A percentile compares a stretch with the other conserved stretches of the same genome.
phyloP scores from a whole-genome alignment of 2,797 vertebrate genomes.

The Macrochelys suwanniensis region DNA sequence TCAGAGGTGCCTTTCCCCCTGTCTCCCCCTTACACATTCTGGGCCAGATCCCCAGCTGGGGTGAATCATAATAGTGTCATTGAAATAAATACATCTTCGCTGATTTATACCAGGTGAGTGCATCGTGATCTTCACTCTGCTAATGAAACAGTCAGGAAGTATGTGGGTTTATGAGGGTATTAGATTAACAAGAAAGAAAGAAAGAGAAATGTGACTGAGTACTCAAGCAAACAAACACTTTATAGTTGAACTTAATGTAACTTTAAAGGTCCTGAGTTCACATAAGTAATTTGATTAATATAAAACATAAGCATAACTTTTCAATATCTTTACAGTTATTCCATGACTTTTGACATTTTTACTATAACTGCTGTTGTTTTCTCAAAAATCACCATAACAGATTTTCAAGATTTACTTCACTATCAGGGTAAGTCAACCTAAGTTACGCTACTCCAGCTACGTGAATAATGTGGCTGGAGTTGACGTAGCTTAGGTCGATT shows the following conservation, averaged over 20 bases:
- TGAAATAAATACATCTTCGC: constrained; percentile 8
- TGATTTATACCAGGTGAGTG: neutral
- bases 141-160: neutral
- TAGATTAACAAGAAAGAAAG: neutral
- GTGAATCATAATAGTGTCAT: neutral
- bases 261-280: neutral
- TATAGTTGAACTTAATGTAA: neutral
- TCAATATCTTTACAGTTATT: neutral
- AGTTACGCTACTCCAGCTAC: no score
- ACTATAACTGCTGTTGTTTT: neutral
- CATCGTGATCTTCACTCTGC: neutral
- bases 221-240: neutral
- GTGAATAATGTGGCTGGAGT: no score
- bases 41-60: neutral
- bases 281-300: neutral
- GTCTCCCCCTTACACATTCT: neutral
- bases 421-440: no score
- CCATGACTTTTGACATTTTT: constrained; percentile 9
- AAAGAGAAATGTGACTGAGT: neutral
- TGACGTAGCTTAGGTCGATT: no score
- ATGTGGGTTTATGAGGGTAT: neutral
- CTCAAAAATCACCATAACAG: neutral
- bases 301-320: neutral
- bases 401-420: neutral
- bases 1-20: neutral